These are phyloP conservation scores for Thereva nobilitata DNA, from an alignment of 2,888 invertebrate species.

Conservation along the genomic window DNA sequence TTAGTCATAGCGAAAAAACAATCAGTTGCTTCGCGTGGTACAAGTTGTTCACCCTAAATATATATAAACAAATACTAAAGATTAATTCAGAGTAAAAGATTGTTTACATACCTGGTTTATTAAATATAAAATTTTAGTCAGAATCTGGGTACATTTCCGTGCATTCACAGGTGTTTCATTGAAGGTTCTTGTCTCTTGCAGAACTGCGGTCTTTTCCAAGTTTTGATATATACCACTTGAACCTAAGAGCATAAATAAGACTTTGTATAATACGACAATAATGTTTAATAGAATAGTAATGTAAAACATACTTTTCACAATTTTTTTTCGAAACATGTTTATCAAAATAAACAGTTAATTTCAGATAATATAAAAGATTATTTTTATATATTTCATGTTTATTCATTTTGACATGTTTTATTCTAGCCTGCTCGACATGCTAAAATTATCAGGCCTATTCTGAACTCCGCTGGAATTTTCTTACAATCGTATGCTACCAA, in stretches of 20 bases:
- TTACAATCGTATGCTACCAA: too few relatives aligned
- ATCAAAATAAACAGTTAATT: too few relatives aligned
- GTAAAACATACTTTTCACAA: too few relatives aligned
- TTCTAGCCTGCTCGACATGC: too few relatives aligned
- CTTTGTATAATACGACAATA: neutral
- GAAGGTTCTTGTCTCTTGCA: constrained; percentile 97
- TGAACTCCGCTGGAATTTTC: too few relatives aligned
- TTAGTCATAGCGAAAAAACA: constrained; percentile 99
- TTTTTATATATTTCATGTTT: too few relatives aligned
- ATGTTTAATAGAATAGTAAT: too few relatives aligned
- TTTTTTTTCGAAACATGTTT: too few relatives aligned
- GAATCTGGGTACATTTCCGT: constrained; percentile 92
- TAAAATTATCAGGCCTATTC: too few relatives aligned
- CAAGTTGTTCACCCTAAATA: constrained; percentile 80
- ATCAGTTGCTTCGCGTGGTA: constrained; percentile 95
- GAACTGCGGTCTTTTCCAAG: constrained; percentile 92
- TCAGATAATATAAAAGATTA: too few relatives aligned
- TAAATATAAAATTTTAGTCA: constrained; percentile 94
- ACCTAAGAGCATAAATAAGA: constrained; percentile 57
- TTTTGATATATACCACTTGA: constrained; percentile 87
- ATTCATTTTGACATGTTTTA: too few relatives aligned
- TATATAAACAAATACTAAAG: constrained; percentile 6
- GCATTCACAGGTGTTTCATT: constrained; percentile 98
- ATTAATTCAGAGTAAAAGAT: neutral
- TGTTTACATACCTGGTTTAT: constrained; percentile 76